phyloP scores from a whole-genome alignment of 64 coral and sea anemone genomes.

The Cladopsammia gracilis region DNA sequence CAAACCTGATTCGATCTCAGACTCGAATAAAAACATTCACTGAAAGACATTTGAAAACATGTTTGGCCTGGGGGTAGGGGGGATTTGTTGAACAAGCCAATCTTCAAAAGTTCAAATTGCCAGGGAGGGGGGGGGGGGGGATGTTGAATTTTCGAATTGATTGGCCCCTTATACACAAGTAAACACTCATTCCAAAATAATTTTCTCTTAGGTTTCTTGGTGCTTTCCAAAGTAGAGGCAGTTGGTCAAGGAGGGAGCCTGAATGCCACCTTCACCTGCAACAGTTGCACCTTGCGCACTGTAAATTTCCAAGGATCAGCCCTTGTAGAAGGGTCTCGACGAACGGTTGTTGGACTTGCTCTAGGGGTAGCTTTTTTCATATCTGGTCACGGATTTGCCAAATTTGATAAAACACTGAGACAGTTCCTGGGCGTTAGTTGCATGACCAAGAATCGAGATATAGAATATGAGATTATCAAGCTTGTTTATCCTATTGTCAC shows the following conservation, averaged over 20 bases:
- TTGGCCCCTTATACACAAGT: too few relatives aligned
- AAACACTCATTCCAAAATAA: too few relatives aligned
- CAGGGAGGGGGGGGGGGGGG: too few relatives aligned
- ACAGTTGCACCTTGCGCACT: constrained; percentile 4
- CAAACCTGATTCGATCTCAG: too few relatives aligned
- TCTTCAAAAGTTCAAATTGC: too few relatives aligned
- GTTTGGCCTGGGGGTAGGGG: too few relatives aligned
- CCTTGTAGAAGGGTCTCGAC: neutral
- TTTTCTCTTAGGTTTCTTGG: constrained; percentile 23
- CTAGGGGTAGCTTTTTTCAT: neutral
- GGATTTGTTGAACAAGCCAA: too few relatives aligned
- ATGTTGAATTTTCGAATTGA: too few relatives aligned
- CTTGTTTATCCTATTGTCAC: neutral
- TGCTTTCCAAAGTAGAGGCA: neutral
- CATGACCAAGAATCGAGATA: neutral
- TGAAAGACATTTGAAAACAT: too few relatives aligned
- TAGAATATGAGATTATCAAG: neutral
- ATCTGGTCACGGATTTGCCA: neutral
- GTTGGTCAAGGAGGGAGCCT: constrained; percentile 42
- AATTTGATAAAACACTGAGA: neutral
- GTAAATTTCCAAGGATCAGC: constrained; percentile 36
- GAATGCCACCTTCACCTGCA: constrained; percentile 33
- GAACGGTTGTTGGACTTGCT: neutral
- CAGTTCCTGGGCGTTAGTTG: neutral
- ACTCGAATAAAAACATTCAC: too few relatives aligned